Percentiles rank a stretch among this genome's conserved stretches.
Conservation (phyloP, 2,797 vertebrate species). For the Amblyraja radiata region DNA sequence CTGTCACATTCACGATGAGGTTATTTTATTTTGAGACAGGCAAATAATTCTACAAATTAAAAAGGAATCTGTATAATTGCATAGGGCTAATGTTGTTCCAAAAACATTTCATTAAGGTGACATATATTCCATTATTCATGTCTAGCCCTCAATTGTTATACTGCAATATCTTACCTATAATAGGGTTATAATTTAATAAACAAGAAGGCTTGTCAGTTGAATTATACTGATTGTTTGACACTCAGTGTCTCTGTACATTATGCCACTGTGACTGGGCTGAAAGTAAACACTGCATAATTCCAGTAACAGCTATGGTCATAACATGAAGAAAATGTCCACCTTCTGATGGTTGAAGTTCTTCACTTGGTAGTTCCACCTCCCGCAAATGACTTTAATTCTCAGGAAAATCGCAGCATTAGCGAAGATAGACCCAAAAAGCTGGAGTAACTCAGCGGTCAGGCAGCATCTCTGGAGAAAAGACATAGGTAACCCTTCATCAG, state of each 20-base stretch:
- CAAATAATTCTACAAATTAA: constrained; percentile 28
- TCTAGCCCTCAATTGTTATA: neutral
- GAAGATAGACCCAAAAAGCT: too few species aligned
- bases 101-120: constrained; percentile 20
- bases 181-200: constrained; percentile 30
- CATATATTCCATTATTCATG: constrained; percentile 33
- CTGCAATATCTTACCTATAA: neutral
- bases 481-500: too few species aligned
- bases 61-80: constrained; percentile 3
- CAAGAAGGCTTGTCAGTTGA: neutral
- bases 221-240: constrained; percentile 10
- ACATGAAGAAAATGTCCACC: neutral
- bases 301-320: neutral
- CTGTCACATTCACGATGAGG: neutral
- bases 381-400: neutral
- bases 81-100: neutral
- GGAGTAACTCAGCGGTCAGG: too few species aligned
- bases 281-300: neutral
- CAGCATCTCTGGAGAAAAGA: too few species aligned
- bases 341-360: neutral
- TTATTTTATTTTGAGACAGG: constrained; percentile 19
- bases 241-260: constrained; percentile 15
- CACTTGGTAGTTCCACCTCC: neutral
- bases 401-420: neutral
- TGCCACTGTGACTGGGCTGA: neutral